Percentiles rank a stretch among this genome's conserved stretches.
phyloP scores from a whole-genome alignment of 1,140 invertebrate genomes.

The Temnothorax longispinosus region DNA sequence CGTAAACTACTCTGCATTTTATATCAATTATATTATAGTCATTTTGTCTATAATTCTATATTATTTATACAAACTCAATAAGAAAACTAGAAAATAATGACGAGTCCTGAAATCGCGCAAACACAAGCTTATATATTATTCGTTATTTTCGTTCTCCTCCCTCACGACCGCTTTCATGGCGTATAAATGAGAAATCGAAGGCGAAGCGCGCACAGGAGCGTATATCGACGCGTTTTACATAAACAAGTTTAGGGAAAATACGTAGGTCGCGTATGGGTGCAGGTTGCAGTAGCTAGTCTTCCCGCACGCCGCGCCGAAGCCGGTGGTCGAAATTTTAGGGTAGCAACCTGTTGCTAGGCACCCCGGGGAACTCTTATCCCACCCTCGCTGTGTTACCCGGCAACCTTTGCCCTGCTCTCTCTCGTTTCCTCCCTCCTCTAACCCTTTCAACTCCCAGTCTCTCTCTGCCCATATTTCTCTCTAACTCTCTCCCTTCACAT shows the following conservation, averaged over 20 bases:
- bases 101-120: background rate
- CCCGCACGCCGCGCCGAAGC: background rate
- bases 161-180: background rate
- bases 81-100: background rate
- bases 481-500: background rate
- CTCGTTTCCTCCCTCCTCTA: background rate
- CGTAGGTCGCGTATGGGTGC: background rate
- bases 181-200: constrained; percentile 37
- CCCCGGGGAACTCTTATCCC: constrained; percentile 80
- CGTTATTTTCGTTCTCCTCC: background rate
- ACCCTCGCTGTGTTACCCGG: constrained; percentile 74
- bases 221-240: constrained; percentile 11
- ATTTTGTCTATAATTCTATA: background rate
- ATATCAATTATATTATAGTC: background rate
- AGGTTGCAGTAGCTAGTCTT: constrained; percentile 30
- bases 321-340: constrained; percentile 78
- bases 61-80: background rate
- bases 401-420: constrained; percentile 55
- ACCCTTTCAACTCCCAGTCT: background rate
- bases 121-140: background rate
- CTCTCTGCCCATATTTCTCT: background rate
- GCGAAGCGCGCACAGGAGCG: background rate
- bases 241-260: constrained; percentile 19
- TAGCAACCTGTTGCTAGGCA: constrained; percentile 85
- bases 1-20: background rate